Base-by-base conservation (phyloP, 2,113 vertebrate genomes). In the Phocoena phocoena region DNA sequence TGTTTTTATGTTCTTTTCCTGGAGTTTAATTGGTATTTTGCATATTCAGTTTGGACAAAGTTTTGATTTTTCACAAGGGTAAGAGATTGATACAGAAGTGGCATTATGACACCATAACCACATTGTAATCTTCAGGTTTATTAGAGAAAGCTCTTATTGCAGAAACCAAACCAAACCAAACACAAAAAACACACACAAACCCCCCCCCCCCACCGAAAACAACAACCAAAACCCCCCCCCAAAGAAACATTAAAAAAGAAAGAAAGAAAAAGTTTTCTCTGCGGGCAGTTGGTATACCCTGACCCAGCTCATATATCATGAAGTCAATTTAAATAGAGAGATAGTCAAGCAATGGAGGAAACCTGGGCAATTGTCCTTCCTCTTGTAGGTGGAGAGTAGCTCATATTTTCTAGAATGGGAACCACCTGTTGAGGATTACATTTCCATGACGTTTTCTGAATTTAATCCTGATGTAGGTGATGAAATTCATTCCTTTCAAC, bases 391-490 rank as follows among this genome's bases (percentile, higher is more conserved):
- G 81, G 97, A 87, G 90, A 96, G 96, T 74, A 95, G 92, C 84
- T 98, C 84, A 93, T 81, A 89, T 73, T 96, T 96, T 95, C 85
- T 85, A 87, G 96, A 98, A 98, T 98, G 95, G 96, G 95, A 98
- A 98, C 98, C 98, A 98, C 98, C 98, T 98, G 98, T 96, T 85
- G 84, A 85, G 92, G 98, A 98, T 98, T 96, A 96, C 67, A 90
- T 98, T 98, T 97, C 98, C 92, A 97, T 97, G 97, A 97, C 94
- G 97, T 97, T 98, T 96, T 98, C 96, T 97, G 98, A 98, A 98
- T 98, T 97, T 97, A 98, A 97, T 97, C 97, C 98, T 97, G 97
- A 97, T 98, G 97, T 97, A 98, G 97, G 97, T 97, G 97, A 98
- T 98, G 98, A 98, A 98, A 98, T 97, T 98, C 96, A 97, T 98